These are phyloP conservation scores for Empidonax traillii DNA, from an alignment of 2,113 vertebrate genomes.

Conservation along the genomic window DNA sequence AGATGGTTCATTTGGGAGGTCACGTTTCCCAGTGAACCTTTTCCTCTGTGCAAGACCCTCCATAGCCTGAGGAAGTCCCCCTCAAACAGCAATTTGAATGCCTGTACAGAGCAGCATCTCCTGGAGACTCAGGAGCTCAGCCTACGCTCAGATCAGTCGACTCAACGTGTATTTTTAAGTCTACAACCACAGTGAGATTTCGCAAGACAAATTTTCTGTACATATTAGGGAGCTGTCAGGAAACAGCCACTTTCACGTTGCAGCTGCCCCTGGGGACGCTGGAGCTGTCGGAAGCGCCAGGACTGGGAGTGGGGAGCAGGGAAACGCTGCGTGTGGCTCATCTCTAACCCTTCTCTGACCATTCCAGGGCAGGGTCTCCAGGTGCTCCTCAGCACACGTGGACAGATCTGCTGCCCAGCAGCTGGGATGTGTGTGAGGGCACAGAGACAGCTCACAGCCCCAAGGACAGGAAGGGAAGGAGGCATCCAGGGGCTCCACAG, in stretches of 20 bases:
- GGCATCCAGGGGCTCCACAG: accelerated
- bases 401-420: not conserved
- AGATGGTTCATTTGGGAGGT: not conserved
- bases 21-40: accelerated
- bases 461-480: accelerated
- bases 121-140: not conserved
- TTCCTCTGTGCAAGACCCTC: not conserved
- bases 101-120: not conserved
- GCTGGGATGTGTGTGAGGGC: accelerated
- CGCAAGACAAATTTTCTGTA: not conserved
- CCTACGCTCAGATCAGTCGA: not conserved
- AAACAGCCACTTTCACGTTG: not conserved
- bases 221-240: not conserved
- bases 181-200: not conserved
- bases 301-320: not conserved
- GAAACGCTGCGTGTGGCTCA: accelerated
- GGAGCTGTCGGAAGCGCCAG: accelerated
- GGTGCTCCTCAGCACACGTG: accelerated
- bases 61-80: not conserved
- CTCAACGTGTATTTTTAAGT: not conserved
- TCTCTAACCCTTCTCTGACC: not conserved
- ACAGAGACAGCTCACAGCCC: not conserved
- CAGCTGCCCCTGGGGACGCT: not conserved
- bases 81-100: not conserved
- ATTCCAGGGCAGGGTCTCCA: accelerated